Conservation (phyloP, 1,140 invertebrate genomes). For the Dendroctonus valens region DNA sequence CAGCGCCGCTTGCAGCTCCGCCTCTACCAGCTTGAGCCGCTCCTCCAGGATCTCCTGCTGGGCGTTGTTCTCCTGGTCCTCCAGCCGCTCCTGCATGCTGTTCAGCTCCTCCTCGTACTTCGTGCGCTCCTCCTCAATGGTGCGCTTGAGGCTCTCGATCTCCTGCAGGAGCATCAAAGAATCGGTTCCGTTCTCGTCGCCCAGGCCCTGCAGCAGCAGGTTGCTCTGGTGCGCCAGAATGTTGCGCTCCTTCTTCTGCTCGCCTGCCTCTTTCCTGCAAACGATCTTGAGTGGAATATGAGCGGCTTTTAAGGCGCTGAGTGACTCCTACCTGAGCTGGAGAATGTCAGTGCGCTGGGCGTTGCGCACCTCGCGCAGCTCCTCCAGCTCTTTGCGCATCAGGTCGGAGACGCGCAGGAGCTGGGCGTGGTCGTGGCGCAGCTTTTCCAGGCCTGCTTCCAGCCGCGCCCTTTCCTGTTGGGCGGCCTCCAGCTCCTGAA, state of each 20-base stretch:
- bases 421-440: slow-evolving; percentile 58
- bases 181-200: slow-evolving; percentile 53
- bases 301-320: neutral
- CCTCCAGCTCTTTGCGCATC: slow-evolving; percentile 62
- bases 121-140: slow-evolving; percentile 61
- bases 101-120: slow-evolving; percentile 57
- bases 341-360: slow-evolving; percentile 60
- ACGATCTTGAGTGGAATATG: slow-evolving; percentile 4
- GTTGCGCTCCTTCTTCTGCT: slow-evolving; percentile 63
- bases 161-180: slow-evolving; percentile 58
- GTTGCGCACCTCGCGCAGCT: slow-evolving; percentile 60
- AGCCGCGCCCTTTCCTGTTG: slow-evolving; percentile 51
- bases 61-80: slow-evolving; percentile 64
- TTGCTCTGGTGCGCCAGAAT: slow-evolving; percentile 66
- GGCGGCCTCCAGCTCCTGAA: slow-evolving; percentile 59
- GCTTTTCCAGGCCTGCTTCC: slow-evolving; percentile 56
- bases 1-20: slow-evolving; percentile 61
- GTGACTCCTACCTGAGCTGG: slow-evolving; percentile 45
- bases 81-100: slow-evolving; percentile 62
- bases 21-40: slow-evolving; percentile 66
- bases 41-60: slow-evolving; percentile 69
- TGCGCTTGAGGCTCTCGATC: slow-evolving; percentile 61
- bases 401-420: slow-evolving; percentile 64
- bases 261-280: slow-evolving; percentile 54
- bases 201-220: slow-evolving; percentile 61